Evolutionary conservation across 2,888 invertebrate species (phyloP).

Genomic region (Galeruca laticollis): DNA sequence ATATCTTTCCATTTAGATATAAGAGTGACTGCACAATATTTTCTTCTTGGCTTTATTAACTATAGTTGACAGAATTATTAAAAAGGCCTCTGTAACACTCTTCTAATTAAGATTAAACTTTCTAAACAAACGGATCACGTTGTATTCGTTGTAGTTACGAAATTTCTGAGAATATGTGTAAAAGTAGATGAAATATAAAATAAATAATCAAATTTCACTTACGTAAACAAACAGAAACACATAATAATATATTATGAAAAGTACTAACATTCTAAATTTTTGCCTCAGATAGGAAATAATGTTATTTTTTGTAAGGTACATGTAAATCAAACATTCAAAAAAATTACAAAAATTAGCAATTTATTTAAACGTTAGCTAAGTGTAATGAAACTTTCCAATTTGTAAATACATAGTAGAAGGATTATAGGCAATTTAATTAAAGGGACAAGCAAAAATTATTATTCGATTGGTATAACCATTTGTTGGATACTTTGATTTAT

Average conservation of each 20-base stretch:
- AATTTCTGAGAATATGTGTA: conserved; percentile 42
- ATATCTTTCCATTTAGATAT: conserved; percentile 24
- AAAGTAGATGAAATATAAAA: conserved; percentile 45
- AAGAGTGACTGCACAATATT: conserved; percentile 43
- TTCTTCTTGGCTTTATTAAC: not conserved
- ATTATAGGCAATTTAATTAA: not conserved
- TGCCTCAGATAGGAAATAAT: conserved; percentile 60
- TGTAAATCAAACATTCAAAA: conserved; percentile 46
- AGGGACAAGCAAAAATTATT: too few relatives aligned
- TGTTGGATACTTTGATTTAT: too few relatives aligned
- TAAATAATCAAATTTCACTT: conserved; percentile 46
- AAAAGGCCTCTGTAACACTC: conserved; percentile 1
- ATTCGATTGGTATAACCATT: too few relatives aligned
- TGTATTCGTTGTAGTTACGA: conserved; percentile 42
- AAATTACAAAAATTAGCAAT: conserved; percentile 54
- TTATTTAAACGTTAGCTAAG: conserved; percentile 29
- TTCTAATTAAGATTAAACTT: conserved; percentile 5
- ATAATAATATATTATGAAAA: conserved; percentile 43
- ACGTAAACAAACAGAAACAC: conserved; percentile 19
- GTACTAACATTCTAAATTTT: conserved; percentile 63
- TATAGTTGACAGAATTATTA: conserved; percentile 9
- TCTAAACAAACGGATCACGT: conserved; percentile 8
- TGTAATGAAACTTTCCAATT: not conserved
- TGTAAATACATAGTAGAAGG: not conserved
- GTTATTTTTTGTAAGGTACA: conserved; percentile 59